Base-by-base conservation (phyloP, 23 tunicate genomes). In the Trididemnum clinides region DNA sequence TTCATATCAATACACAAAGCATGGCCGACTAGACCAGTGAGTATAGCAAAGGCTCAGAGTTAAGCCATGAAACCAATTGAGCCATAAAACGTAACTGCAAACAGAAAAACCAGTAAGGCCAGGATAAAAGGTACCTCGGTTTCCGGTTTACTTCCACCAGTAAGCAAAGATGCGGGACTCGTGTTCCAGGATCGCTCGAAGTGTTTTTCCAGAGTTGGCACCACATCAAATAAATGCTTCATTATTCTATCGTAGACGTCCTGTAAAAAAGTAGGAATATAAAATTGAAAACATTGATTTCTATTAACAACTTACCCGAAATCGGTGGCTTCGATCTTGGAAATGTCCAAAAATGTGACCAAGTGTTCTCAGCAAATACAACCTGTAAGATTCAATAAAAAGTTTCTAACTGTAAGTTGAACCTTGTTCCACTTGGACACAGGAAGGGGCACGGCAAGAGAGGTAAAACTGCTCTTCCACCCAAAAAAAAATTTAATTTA, bases 271-370 rank as follows among this genome's bases (percentile, higher is more conserved):
- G n/a, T n/a, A n/a, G n/a, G n/a, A n/a, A n/a, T n/a, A n/a, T n/a
- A n/a, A n/a, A n/a, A n/a, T n/a, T n/a, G n/a, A n/a, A n/a, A n/a
- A n/a, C n/a, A n/a, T n/a, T n/a, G n/a, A n/a, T n/a, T n/a, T n/a
- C n/a, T n/a, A n/a, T n/a, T n/a, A n/a, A n/a, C n/a, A n/a, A n/a
- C 77, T 39, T 31, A 92, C 97, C 72, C 88, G 86, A 34, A 34
- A 88, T 0, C 58, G 84, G 33, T 92, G 97, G 28, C 19, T 20
- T 73, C 75, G 20, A 50, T 92, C 97, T 84, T 92, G 90, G 51
- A 88, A 88, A 51, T 64, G 62, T 12, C 86, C 86, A 20, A 92
- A 31, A 7, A 92, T 70, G 36, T 77, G 92, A 6, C 76, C 81
- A 12, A 88, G 33, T 26, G 73, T 75, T 77, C 97, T 59, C 44